These are phyloP conservation scores for Eira barbara DNA, from an alignment of 2,113 vertebrate genomes.

Conservation along the genomic window DNA sequence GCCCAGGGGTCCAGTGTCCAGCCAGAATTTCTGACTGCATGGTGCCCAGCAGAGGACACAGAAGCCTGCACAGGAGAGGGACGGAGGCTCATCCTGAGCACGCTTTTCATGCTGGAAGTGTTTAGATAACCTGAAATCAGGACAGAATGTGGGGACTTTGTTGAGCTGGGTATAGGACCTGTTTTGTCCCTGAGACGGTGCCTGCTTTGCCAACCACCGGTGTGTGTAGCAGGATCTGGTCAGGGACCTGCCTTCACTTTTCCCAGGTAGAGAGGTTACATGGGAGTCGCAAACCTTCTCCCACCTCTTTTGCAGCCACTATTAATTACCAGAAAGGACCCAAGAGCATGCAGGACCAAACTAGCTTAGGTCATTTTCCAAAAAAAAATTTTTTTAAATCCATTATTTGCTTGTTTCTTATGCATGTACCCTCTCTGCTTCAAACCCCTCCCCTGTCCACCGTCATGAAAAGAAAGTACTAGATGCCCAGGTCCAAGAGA, in stretches of 20 bases:
- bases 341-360: not conserved
- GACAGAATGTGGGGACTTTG: not conserved
- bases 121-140: not conserved
- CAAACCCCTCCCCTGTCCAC: not conserved
- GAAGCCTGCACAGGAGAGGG: not conserved
- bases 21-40: not conserved
- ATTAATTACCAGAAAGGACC: not conserved
- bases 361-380: not conserved
- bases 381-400: not conserved
- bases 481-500: not conserved
- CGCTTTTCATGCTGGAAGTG: no score
- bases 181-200: not conserved
- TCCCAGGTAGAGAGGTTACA: not conserved
- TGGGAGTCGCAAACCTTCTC: not conserved
- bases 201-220: not conserved
- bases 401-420: not conserved
- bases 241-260: not conserved
- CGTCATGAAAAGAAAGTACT: not conserved
- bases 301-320: not conserved
- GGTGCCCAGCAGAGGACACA: not conserved
- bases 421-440: not conserved
- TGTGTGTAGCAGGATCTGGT: not conserved
- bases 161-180: not conserved
- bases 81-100: not conserved
- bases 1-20: not conserved